Percentiles rank a stretch among this genome's conserved stretches.
Evolutionary conservation across 2,797 vertebrate species (phyloP).

Genomic region (Echiichthys vipera): DNA sequence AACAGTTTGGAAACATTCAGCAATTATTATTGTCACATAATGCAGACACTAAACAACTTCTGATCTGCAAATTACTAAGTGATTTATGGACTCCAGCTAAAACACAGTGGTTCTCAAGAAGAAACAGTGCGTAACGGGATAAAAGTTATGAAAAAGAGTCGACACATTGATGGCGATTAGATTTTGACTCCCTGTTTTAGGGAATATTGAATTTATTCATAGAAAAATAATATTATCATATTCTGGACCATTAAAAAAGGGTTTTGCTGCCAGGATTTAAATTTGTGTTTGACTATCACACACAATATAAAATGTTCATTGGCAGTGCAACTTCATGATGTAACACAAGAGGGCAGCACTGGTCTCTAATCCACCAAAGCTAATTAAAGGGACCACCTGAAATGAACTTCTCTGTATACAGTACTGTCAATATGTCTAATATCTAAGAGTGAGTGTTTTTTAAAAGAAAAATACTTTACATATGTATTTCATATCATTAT

Average conservation of each 20-base stretch:
- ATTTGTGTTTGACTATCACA: not conserved
- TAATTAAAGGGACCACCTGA: constrained; percentile 34
- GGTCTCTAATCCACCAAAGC: constrained; percentile 58
- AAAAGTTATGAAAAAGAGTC: not conserved
- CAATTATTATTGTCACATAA: constrained; percentile 17
- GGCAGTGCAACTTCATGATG: constrained; percentile 15
- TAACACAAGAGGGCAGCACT: constrained; percentile 81
- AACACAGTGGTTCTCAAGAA: not conserved
- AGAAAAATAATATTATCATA: not conserved
- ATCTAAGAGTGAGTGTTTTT: constrained; percentile 12
- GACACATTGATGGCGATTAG: not conserved
- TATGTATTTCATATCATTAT: no score
- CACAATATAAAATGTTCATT: not conserved
- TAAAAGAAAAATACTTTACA: constrained; percentile 13
- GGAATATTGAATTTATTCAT: constrained; percentile 1
- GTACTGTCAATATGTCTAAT: constrained; percentile 13
- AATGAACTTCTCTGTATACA: constrained; percentile 19
- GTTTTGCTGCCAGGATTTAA: not conserved
- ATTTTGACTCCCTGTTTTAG: not conserved
- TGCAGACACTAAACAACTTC: constrained; percentile 22
- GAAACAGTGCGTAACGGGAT: not conserved
- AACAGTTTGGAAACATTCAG: constrained; percentile 26
- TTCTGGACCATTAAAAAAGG: not conserved
- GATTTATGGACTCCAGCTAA: constrained; percentile 28
- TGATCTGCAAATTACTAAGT: constrained; percentile 16